Percentiles rank a stretch among this genome's conserved stretches.
phyloP scores from a whole-genome alignment of 2,113 vertebrate genomes.

The Lipotes vexillifer region DNA sequence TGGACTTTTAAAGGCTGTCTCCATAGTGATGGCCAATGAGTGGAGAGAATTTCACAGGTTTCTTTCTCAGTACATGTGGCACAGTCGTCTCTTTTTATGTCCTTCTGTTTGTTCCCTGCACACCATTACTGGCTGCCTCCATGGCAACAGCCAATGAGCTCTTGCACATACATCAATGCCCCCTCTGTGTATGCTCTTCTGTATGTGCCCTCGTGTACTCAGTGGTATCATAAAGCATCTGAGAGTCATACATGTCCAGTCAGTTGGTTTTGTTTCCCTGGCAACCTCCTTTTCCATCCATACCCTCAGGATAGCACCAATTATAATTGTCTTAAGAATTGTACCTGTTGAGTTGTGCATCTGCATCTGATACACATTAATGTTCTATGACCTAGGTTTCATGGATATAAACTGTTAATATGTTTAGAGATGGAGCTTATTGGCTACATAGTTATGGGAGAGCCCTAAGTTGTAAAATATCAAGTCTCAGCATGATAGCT shows the following conservation, averaged over 20 bases:
- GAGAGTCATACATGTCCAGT: not conserved
- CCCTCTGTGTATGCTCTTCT: not conserved
- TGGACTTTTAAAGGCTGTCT: slow-evolving; percentile 61
- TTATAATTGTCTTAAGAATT: not conserved
- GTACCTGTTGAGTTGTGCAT: not conserved
- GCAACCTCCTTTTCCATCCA: not conserved
- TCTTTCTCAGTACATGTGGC: slow-evolving; percentile 43
- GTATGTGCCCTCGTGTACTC: not conserved
- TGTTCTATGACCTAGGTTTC: not conserved
- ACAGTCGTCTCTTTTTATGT: slow-evolving; percentile 59
- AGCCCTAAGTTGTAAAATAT: not conserved
- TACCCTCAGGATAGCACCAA: not conserved
- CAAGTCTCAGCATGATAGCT: not conserved
- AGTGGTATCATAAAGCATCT: slow-evolving; percentile 38
- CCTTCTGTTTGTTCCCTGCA: slow-evolving; percentile 47
- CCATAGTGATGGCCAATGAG: slow-evolving; percentile 65
- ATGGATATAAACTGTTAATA: not conserved
- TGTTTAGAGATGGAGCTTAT: not conserved
- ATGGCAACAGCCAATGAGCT: slow-evolving; percentile 60
- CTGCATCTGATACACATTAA: no score
- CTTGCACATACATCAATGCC: not conserved
- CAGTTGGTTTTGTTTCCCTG: slow-evolving; percentile 2
- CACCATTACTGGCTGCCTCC: slow-evolving; percentile 47
- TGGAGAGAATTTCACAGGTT: slow-evolving; percentile 42
- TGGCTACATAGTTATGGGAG: not conserved